These are phyloP conservation scores for Drosophila navojoa DNA, from an alignment of 1,140 invertebrate species.

Conservation along the genomic window DNA sequence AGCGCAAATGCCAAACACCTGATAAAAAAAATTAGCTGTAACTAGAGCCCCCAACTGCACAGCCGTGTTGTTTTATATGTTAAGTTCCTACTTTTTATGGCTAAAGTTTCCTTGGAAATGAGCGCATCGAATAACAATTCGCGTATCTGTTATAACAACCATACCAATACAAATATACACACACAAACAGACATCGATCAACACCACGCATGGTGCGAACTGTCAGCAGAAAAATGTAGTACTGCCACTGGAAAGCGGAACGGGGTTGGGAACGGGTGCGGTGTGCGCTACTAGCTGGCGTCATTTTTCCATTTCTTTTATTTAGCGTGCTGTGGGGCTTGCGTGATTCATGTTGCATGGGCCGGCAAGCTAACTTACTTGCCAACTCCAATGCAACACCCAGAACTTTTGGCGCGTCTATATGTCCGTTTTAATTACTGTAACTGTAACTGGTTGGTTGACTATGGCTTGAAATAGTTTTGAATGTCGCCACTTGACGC, in stretches of 20 bases:
- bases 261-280: neutral
- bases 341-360: constrained; percentile 75
- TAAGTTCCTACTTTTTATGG: constrained; percentile 59
- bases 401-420: constrained; percentile 62
- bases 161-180: constrained; percentile 8
- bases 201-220: constrained; percentile 48
- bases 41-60: neutral
- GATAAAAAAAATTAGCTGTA: constrained; percentile 35
- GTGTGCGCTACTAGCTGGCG: constrained; percentile 40
- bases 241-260: constrained; percentile 10
- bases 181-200: constrained; percentile 27
- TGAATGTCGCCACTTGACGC: constrained; percentile 65
- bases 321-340: constrained; percentile 64
- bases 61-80: constrained; percentile 30
- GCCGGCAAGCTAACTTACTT: constrained; percentile 29
- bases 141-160: constrained; percentile 58
- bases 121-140: constrained; percentile 50
- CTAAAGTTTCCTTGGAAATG: constrained; percentile 77
- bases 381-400: constrained; percentile 56
- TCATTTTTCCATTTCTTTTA: constrained; percentile 49
- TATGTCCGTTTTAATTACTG: constrained; percentile 74
- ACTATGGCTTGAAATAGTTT: constrained; percentile 44
- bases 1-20: constrained; percentile 52
- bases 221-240: constrained; percentile 32
- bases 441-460: constrained; percentile 28